These are phyloP conservation scores for Varroa destructor DNA, from an alignment of 1,140 invertebrate genomes.

Conservation along the genomic window DNA sequence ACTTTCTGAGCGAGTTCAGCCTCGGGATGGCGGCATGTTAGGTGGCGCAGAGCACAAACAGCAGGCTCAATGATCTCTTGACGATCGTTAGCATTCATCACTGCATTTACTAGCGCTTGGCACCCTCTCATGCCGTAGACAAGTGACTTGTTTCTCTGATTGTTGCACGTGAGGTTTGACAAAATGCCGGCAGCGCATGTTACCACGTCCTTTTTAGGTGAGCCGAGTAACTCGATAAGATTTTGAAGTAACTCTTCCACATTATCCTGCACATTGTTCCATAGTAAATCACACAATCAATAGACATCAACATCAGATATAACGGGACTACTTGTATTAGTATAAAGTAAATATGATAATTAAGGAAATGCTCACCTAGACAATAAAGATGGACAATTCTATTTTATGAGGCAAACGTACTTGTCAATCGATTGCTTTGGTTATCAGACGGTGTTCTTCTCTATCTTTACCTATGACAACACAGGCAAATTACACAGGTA, in stretches of 20 bases:
- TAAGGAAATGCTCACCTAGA: too few relatives aligned
- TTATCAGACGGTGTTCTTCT: too few relatives aligned
- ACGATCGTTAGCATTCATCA: slow-evolving; percentile 41
- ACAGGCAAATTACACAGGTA: too few relatives aligned
- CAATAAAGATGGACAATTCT: too few relatives aligned
- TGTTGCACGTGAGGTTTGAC: slow-evolving; percentile 47
- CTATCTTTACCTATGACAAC: too few relatives aligned
- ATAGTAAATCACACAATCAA: too few relatives aligned
- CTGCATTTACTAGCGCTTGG: slow-evolving; percentile 41
- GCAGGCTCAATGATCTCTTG: slow-evolving; percentile 47
- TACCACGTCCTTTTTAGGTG: slow-evolving; percentile 36
- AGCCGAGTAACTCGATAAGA: slow-evolving; percentile 42
- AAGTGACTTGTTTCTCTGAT: slow-evolving; percentile 44
- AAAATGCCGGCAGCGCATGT: slow-evolving; percentile 46
- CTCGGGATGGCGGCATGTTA: slow-evolving; percentile 44
- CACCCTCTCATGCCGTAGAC: slow-evolving; percentile 43
- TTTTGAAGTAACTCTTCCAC: slow-evolving; percentile 42
- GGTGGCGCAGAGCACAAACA: slow-evolving; percentile 45
- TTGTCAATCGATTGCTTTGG: too few relatives aligned
- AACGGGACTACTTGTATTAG: too few relatives aligned
- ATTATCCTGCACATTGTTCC: slow-evolving; percentile 29
- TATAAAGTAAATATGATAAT: too few relatives aligned
- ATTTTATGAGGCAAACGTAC: too few relatives aligned
- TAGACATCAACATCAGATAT: too few relatives aligned
- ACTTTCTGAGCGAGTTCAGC: slow-evolving; percentile 44